A percentile compares a stretch with the other conserved stretches of the same genome.
Evolutionary conservation across 2,113 vertebrate genomes (phyloP).

Genomic region (Excalfactoria chinensis): DNA sequence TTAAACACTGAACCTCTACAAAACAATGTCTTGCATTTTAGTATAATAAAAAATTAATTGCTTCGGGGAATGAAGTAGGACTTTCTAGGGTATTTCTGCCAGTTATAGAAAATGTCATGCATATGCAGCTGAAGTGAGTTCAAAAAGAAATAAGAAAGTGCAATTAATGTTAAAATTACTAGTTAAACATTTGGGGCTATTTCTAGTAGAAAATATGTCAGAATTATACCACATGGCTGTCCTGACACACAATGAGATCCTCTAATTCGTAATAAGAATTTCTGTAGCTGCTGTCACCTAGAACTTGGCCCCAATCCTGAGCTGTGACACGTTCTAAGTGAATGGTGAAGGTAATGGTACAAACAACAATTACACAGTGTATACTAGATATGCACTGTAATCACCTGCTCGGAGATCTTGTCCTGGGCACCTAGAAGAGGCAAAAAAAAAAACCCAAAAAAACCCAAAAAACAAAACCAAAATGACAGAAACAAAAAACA

Average conservation of each 20-base stretch:
- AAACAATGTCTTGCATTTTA: background rate
- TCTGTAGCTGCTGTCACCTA: background rate
- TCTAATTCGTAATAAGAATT: background rate
- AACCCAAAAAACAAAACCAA: background rate
- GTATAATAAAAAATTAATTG: background rate
- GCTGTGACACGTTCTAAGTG: background rate
- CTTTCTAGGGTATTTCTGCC: background rate
- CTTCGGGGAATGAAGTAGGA: background rate
- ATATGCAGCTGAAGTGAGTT: background rate
- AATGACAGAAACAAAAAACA: background rate
- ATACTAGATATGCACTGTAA: background rate
- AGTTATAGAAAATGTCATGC: background rate
- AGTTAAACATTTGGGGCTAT: background rate
- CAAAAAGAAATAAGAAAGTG: background rate
- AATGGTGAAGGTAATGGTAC: constrained; percentile 10
- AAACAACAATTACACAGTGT: constrained; percentile 20
- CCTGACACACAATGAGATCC: background rate
- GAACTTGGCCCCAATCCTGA: background rate
- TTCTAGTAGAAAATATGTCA: background rate
- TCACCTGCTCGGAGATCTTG: background rate
- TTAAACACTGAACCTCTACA: background rate
- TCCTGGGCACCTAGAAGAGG: background rate
- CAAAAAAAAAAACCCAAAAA: background rate
- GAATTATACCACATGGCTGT: background rate
- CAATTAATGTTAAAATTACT: background rate